phyloP scores from a whole-genome alignment of 35 echinoderm and acorn worm species.

The Ophioderma brevispina region DNA sequence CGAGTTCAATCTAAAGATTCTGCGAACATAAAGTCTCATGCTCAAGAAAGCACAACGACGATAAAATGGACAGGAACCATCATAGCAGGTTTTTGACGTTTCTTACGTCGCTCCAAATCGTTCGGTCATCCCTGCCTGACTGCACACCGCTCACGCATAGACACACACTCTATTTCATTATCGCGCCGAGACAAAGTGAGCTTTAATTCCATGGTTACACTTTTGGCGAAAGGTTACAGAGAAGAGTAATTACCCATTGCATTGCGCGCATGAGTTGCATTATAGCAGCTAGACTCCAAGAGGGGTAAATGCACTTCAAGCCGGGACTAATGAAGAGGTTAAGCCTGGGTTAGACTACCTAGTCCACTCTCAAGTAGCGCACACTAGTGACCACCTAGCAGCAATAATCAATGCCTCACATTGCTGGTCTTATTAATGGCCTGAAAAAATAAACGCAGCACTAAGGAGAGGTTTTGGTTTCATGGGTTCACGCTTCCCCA shows the following conservation, averaged over 20 bases:
- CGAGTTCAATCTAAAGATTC: neutral
- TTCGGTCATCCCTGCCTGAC: neutral
- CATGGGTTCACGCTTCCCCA: neutral
- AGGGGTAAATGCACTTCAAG: slow-evolving; percentile 4
- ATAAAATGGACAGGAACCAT: no score
- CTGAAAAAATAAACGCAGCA: neutral
- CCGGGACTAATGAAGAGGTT: neutral
- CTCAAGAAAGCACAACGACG: neutral
- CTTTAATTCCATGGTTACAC: neutral
- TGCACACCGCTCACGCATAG: neutral
- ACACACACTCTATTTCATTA: slow-evolving; percentile 6
- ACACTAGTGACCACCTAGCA: slow-evolving; percentile 2
- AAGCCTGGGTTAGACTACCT: neutral
- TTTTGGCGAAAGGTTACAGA: slow-evolving; percentile 9
- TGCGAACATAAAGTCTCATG: neutral
- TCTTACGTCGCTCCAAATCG: neutral
- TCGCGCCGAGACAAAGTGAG: slow-evolving; percentile 3
- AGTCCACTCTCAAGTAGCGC: neutral
- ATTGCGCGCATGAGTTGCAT: neutral
- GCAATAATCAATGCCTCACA: neutral
- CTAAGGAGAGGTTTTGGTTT: neutral
- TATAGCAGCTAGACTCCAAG: neutral
- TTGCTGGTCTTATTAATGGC: slow-evolving; percentile 2
- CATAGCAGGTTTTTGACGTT: neutral
- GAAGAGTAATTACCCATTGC: slow-evolving; percentile 1